Base-by-base conservation (phyloP, 2,113 vertebrate species). In the Lontra canadensis region DNA sequence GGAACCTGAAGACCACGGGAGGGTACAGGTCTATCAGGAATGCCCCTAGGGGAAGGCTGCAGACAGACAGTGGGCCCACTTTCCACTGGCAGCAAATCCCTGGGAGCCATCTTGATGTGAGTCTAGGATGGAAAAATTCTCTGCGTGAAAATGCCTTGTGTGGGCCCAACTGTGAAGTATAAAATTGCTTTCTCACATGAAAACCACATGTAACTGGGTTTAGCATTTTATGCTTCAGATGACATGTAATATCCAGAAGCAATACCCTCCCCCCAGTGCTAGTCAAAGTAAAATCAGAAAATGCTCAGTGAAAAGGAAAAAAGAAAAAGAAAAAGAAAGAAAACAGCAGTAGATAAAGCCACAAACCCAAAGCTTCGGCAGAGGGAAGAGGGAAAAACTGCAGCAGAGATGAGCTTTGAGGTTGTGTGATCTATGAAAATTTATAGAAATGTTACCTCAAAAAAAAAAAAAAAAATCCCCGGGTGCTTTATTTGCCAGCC, bases 251-350 rank as follows among this genome's bases (percentile, higher is more conserved):
- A 94, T 90, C 92, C 74, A 96, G 87, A 94, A 92, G 74, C 55
- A 17, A 3, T 31, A 23, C 47, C 84, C 52, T 93, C 91, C 92
- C 81, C 65, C 47, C 42, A 1, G 2, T 31, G 76, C 73, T 39
- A 88, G 86, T 95, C 82, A 87, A 44, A 88, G 74, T 91, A 69
- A 89, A 96, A 88, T 93, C 90, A 96, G 88, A 88, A 97, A 84
- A 61, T 42, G 12, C 81, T 93, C 73, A 59, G 88, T 86, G 94
- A 61, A 65, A 67, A 67, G 31, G 59, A 12, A 34, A 67, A 67
- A 67, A 34, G 6, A 65, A 14, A 63, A 65, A 57, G 8, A 34
- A 83, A n/a, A 26, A 65, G 5, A 31, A 65, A 57, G 8, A 34
- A 83, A n/a, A 26, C 31, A 84, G 79, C 49, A 82, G 25, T 10